Evolutionary conservation across 1,140 invertebrate species (phyloP), one percentile per base, ranked within the genome.

Genomic region (Drosophila varians): DNA sequence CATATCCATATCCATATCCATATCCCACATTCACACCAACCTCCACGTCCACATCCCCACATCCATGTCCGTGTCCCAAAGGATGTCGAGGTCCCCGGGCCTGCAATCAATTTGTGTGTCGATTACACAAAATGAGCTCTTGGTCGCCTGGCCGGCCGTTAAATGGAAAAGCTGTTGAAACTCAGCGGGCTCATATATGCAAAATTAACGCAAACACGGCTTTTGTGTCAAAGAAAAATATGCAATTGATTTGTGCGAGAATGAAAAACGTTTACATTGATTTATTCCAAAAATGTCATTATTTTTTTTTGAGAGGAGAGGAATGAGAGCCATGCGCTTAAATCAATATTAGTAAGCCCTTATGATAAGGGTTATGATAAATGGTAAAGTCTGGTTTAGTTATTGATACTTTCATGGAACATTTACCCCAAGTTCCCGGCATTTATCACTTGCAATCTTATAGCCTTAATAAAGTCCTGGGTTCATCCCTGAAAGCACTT

Each of bases 161-260:
- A 56, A 60, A 60, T 61, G 55, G 38, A 57, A 19, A 40, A 54
- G 62, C 42, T 40, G 55, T 26, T 52, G 26, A 45, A 14, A 46
- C n/a, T 19, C 19, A 16, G 14, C 19, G 40, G 28, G 40, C 14
- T 11, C 9, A 14, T 14, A 16, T 73, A 58, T 77, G 74, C 56
- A 58, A 77, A 77, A 77, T 77, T 77, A 77, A 77, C 40, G 66
- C 58, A 77, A 77, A 58, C 36, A 53, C 31, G 58, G 49, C 36
- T 38, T 25, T 45, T 28, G 34, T 55, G 28, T 74, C 51, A 74
- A 45, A 51, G 38, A 46, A 19, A 51, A 62, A 73, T 55, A 51
- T 52, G 25, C 48, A 14, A 74, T 49, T 57, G 71, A 74, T 68
- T 74, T 74, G 28, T 14, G 7, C 23, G 25, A 36, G 26, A 51